phyloP scores from a whole-genome alignment of 2,113 vertebrate genomes.

The Anolis sagrei region DNA sequence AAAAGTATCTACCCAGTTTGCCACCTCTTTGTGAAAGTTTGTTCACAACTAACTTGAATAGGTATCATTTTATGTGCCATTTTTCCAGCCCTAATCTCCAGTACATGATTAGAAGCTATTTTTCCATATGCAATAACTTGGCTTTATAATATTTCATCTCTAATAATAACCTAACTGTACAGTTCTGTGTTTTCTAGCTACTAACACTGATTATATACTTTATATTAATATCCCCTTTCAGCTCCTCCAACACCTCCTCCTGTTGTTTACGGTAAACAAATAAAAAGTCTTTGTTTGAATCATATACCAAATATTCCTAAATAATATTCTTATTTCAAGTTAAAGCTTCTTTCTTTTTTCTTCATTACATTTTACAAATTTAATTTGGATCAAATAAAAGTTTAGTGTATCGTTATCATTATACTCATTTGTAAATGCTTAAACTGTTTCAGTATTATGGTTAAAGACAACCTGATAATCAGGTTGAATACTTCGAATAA shows the following conservation, averaged over 20 bases:
- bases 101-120: conserved; percentile 17
- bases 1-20: not conserved
- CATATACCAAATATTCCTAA: conserved; percentile 63
- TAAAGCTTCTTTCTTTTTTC: conserved; percentile 47
- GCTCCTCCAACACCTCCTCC: conserved; percentile 91
- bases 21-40: not conserved
- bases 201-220: conserved; percentile 84
- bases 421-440: conserved; percentile 23
- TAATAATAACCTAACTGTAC: conserved; percentile 61
- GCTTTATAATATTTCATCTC: conserved; percentile 40
- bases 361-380: conserved; percentile 27
- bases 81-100: not conserved
- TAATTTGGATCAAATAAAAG: conserved; percentile 14
- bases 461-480: not conserved
- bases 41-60: not conserved
- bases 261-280: conserved; percentile 92
- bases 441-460: conserved; percentile 48
- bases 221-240: conserved; percentile 87
- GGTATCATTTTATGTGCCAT: conserved; percentile 14
- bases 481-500: not conserved
- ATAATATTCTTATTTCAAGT: conserved; percentile 52
- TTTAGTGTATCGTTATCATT: conserved; percentile 52
- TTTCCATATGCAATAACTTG: conserved; percentile 45
- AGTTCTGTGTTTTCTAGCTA: conserved; percentile 65
- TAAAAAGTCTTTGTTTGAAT: conserved; percentile 69